Conservation (phyloP, 1,140 invertebrate species). For the Scaptomyza montana region DNA sequence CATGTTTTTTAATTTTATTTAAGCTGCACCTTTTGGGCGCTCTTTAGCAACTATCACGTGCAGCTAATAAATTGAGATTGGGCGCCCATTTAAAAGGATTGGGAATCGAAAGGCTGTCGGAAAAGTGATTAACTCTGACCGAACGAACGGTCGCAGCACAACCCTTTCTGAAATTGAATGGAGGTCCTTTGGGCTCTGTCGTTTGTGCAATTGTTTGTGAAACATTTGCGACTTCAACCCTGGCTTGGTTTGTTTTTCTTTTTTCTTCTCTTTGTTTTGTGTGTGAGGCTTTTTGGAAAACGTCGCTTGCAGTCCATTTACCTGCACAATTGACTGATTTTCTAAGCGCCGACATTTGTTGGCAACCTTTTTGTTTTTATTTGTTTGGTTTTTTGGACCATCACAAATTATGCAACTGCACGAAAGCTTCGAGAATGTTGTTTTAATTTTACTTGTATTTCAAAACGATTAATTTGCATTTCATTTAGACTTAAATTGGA, state of each 20-base stretch:
- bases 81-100: conserved; percentile 73
- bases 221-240: conserved; percentile 51
- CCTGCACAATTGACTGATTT: conserved; percentile 83
- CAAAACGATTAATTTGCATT: neutral
- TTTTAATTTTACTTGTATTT: conserved; percentile 1
- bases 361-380: conserved; percentile 30
- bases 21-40: conserved; percentile 31
- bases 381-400: conserved; percentile 31
- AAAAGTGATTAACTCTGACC: conserved; percentile 81
- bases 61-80: conserved; percentile 75
- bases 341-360: conserved; percentile 58
- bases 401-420: conserved; percentile 16
- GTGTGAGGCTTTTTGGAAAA: conserved; percentile 49
- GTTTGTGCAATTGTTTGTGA: conserved; percentile 74
- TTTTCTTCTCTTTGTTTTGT: conserved; percentile 32
- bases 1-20: neutral
- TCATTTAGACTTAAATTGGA: neutral
- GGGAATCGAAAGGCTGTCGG: conserved; percentile 61
- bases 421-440: neutral
- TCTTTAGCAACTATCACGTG: conserved; percentile 69
- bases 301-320: conserved; percentile 83
- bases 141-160: conserved; percentile 13
- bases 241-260: neutral
- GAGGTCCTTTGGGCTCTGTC: conserved; percentile 20
- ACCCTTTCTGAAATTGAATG: conserved; percentile 48